phyloP scores from a whole-genome alignment of 2,888 invertebrate species.

The Synergus itoensis region DNA sequence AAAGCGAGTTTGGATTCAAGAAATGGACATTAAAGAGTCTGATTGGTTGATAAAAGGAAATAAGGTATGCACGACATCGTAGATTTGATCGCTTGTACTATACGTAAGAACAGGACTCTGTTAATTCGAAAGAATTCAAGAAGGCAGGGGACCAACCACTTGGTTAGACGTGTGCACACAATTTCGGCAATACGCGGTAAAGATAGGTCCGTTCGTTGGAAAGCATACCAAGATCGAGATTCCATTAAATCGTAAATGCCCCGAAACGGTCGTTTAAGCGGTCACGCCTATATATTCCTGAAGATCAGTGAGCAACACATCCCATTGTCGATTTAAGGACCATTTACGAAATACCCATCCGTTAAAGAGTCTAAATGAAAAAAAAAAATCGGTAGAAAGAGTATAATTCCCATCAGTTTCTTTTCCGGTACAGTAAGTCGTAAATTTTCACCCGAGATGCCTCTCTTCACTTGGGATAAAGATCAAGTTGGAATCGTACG shows the following conservation, averaged over 20 bases:
- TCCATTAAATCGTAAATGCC: conserved; percentile 51
- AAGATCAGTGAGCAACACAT: background rate
- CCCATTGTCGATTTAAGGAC: background rate
- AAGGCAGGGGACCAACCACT: background rate
- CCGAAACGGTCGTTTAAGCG: conserved; percentile 24
- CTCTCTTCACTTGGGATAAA: background rate
- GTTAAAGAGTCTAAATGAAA: background rate
- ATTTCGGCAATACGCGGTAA: conserved; percentile 11
- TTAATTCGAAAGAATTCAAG: conserved; percentile 31
- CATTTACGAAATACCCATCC: background rate
- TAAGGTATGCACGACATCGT: conserved; percentile 23
- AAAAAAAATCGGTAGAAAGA: background rate
- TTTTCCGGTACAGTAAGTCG: background rate
- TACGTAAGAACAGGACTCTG: conserved; percentile 11
- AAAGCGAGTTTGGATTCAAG: conserved; percentile 28
- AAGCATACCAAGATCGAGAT: conserved; percentile 44
- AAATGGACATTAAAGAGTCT: conserved; percentile 17
- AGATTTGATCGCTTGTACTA: conserved; percentile 31
- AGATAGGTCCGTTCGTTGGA: conserved; percentile 23
- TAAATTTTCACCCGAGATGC: conserved; percentile 1
- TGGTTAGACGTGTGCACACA: background rate
- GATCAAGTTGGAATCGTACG: conserved; percentile 1
- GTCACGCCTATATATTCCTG: conserved; percentile 33
- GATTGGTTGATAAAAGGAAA: conserved; percentile 36
- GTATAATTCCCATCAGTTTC: background rate